A percentile compares a stretch with the other conserved stretches of the same genome.
Evolutionary conservation across 2,888 invertebrate genomes (phyloP).

Genomic region (Eutolmus rufibarbis): DNA sequence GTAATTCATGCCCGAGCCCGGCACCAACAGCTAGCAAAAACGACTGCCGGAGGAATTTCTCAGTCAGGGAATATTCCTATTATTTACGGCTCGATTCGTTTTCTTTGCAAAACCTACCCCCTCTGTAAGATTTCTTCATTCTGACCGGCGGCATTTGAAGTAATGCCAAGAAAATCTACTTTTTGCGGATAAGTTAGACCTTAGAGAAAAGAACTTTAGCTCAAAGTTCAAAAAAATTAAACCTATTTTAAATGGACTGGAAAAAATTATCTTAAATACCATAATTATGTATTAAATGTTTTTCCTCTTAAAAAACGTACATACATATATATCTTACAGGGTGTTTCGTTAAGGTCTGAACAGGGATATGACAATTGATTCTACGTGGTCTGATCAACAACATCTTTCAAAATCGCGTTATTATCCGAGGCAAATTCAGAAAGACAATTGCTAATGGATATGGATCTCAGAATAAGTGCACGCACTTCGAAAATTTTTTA

Average conservation of each 20-base stretch:
- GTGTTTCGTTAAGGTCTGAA: too few species aligned
- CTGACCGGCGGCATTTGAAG: not conserved
- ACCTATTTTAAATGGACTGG: not conserved
- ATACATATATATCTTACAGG: too few species aligned
- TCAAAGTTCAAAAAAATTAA: not conserved
- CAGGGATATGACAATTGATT: too few species aligned
- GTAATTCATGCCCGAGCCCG: not conserved
- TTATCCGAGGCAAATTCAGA: too few species aligned
- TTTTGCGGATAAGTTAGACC: not conserved
- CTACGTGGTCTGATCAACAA: too few species aligned
- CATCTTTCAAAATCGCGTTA: too few species aligned
- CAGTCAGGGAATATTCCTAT: not conserved
- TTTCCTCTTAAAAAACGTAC: too few species aligned
- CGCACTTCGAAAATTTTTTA: too few species aligned
- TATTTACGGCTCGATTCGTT: conserved; percentile 1
- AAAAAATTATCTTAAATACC: not conserved
- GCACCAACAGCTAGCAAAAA: not conserved
- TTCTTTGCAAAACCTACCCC: not conserved
- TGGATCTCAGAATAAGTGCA: too few species aligned
- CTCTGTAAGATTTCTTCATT: not conserved
- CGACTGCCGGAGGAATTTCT: not conserved
- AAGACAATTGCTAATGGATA: too few species aligned
- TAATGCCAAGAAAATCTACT: not conserved
- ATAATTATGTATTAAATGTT: too few species aligned
- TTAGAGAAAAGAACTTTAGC: not conserved